Base-by-base conservation (phyloP, 2,888 invertebrate genomes). In the Apotomis capreana region DNA sequence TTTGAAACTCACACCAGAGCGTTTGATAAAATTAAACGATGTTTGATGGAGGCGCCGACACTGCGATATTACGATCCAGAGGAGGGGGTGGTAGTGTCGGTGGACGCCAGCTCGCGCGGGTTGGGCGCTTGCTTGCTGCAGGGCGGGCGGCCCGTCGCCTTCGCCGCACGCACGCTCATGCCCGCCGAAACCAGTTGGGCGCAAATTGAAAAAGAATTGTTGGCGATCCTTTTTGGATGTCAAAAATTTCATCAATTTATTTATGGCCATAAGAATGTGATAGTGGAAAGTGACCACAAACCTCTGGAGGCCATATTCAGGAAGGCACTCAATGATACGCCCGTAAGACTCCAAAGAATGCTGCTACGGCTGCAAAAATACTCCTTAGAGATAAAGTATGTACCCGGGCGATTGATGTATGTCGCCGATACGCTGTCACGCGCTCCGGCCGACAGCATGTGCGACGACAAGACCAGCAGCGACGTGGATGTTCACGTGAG, bases 211-310 rank as follows among this genome's bases (percentile, higher is more conserved):
- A 68, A 68, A 15, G 68, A 68, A 51, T 15, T 68, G 49, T 52
- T 68, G 10, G 68, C 68, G 26, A 68, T 68, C 15, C 60, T 69
- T 3, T 69, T 69, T 52, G 69, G 36, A 3, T 26, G 60, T 13
- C 51, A 10, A 13, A 60, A 54, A 51, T 69, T 61, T 15, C 69
- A 69, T 13, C 69, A 69, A 46, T 69, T 36, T 40, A 52, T 69
- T 12, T 69, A 61, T n/a, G 69, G 69, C 10, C 69, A 61, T 46
- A 26, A 76, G 37, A 72, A 70, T 49, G 60, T 80, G 12, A 67
- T 51, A 54, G 76, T 82, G 8, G 60, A 78, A 49, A 77, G 76
- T 59, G 82, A 84, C 74, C 81, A 84, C 60, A 80, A 80, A 69
- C 82, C 80, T 0, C 73, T 84, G 37, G 80, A 75, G 54, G 15